A percentile compares a stretch with the other conserved stretches of the same genome.
These are phyloP conservation scores for Barbus barbus DNA, from an alignment of 2,113 vertebrate species.

Conservation along the genomic window DNA sequence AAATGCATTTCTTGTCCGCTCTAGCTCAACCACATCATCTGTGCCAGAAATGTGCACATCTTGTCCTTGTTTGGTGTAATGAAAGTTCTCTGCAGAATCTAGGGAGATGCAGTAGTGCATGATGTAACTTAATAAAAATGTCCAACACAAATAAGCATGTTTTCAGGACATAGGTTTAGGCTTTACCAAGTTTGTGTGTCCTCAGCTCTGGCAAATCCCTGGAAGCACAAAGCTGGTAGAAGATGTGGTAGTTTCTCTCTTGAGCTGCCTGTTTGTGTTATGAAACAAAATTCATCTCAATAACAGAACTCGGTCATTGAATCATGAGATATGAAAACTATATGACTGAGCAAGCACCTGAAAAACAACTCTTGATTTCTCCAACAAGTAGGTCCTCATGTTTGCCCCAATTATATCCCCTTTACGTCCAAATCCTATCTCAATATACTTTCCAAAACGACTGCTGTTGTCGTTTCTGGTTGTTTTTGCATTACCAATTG, in stretches of 20 bases:
- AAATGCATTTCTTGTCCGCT: conserved; percentile 73
- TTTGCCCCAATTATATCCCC: conserved; percentile 76
- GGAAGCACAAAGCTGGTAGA: conserved; percentile 81
- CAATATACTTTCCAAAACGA: conserved; percentile 82
- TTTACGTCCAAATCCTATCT: conserved; percentile 74
- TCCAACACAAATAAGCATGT: not conserved
- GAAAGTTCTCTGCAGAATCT: conserved; percentile 76
- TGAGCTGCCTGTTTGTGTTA: conserved; percentile 62
- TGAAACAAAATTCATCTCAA: not conserved
- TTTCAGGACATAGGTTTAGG: not conserved
- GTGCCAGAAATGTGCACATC: conserved; percentile 62
- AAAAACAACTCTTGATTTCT: conserved; percentile 82
- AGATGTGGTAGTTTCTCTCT: conserved; percentile 81
- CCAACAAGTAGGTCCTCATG: conserved; percentile 81
- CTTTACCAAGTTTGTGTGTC: conserved; percentile 72
- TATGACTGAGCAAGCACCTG: conserved; percentile 65
- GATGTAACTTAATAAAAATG: not conserved
- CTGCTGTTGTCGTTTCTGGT: conserved; percentile 83
- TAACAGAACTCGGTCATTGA: not conserved
- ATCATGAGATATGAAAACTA: not conserved
- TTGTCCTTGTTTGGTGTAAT: conserved; percentile 75
- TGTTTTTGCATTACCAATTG: conserved; percentile 83
- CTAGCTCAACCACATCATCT: conserved; percentile 69
- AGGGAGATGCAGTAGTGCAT: not conserved
- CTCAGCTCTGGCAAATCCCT: conserved; percentile 72